Percentiles rank a stretch among this genome's conserved stretches.
Conservation (phyloP, 2,888 invertebrate species). For the Acronicta leporina region DNA sequence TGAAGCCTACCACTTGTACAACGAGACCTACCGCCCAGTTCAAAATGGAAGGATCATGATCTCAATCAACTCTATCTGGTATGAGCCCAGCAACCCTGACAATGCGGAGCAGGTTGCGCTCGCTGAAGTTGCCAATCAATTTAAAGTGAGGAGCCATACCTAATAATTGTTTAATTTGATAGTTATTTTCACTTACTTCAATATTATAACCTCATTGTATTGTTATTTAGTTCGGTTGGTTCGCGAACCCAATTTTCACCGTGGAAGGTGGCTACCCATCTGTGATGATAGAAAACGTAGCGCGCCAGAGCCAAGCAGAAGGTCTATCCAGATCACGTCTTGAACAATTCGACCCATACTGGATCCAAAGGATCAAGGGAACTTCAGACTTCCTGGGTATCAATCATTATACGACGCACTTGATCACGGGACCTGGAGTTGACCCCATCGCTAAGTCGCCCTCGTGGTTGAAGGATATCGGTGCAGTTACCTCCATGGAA, state of each 20-base stretch:
- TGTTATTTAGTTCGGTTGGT: slow-evolving; percentile 85
- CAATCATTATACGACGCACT: slow-evolving; percentile 86
- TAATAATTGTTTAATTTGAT: neutral
- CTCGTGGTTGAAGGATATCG: slow-evolving; percentile 86
- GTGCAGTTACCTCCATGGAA: slow-evolving; percentile 81
- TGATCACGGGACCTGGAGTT: slow-evolving; percentile 80
- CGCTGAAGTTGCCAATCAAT: slow-evolving; percentile 86
- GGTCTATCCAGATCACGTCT: slow-evolving; percentile 79
- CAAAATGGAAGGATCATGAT: slow-evolving; percentile 89
- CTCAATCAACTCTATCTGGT: slow-evolving; percentile 88
- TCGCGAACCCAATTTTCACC: slow-evolving; percentile 87
- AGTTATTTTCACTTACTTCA: neutral
- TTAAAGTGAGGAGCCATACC: slow-evolving; percentile 72
- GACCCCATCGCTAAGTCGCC: slow-evolving; percentile 82
- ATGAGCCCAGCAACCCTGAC: slow-evolving; percentile 81
- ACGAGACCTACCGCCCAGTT: slow-evolving; percentile 86
- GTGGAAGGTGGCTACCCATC: slow-evolving; percentile 84
- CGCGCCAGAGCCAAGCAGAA: slow-evolving; percentile 78
- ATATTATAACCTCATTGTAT: neutral
- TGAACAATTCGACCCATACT: slow-evolving; percentile 82
- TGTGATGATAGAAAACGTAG: slow-evolving; percentile 83
- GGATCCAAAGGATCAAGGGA: slow-evolving; percentile 83
- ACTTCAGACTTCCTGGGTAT: slow-evolving; percentile 86
- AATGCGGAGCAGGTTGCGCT: slow-evolving; percentile 79
- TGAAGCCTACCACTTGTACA: slow-evolving; percentile 90